Percentiles rank a stretch among this genome's conserved stretches.
phyloP scores from a whole-genome alignment of 53 echinoderm and acorn worm species.

The Henricia sp. region DNA sequence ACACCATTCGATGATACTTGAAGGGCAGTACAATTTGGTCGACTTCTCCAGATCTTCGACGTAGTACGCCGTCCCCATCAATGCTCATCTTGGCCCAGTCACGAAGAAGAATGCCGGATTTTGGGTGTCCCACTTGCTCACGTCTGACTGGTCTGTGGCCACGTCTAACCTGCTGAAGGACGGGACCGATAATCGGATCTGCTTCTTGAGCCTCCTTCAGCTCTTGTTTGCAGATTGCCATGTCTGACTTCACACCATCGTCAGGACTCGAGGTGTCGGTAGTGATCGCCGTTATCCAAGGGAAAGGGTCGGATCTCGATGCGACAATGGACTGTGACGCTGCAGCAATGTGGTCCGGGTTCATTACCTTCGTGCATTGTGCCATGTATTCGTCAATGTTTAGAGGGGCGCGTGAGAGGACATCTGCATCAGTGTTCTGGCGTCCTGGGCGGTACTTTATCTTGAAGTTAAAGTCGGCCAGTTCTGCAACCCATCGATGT shows the following conservation, averaged over 20 bases:
- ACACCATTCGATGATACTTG: conserved; percentile 5
- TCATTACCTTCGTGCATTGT: conserved; percentile 25
- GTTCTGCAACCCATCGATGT: conserved; percentile 23
- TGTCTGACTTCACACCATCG: neutral
- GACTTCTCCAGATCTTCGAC: conserved; percentile 6
- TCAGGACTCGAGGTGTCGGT: conserved; percentile 17
- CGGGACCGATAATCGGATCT: conserved; percentile 31
- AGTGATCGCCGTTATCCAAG: neutral
- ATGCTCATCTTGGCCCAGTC: conserved; percentile 61
- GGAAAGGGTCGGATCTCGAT: neutral
- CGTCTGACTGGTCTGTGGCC: no score
- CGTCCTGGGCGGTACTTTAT: conserved; percentile 56
- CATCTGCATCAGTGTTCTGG: conserved; percentile 59
- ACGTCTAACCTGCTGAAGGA: conserved; percentile 16
- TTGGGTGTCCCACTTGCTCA: no score
- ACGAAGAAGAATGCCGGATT: conserved; percentile 29
- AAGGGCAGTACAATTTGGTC: conserved; percentile 41
- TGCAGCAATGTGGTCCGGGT: conserved; percentile 19
- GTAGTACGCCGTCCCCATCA: conserved; percentile 42
- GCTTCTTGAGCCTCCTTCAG: conserved; percentile 40
- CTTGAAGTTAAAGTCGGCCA: conserved; percentile 18
- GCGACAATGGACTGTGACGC: neutral
- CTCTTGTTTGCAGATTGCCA: conserved; percentile 14
- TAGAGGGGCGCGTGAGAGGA: conserved; percentile 22
- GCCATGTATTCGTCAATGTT: neutral